A percentile compares a stretch with the other conserved stretches of the same genome.
These are phyloP conservation scores for Megalonaias nervosa DNA, from an alignment of 1,140 invertebrate species.

Conservation along the genomic window DNA sequence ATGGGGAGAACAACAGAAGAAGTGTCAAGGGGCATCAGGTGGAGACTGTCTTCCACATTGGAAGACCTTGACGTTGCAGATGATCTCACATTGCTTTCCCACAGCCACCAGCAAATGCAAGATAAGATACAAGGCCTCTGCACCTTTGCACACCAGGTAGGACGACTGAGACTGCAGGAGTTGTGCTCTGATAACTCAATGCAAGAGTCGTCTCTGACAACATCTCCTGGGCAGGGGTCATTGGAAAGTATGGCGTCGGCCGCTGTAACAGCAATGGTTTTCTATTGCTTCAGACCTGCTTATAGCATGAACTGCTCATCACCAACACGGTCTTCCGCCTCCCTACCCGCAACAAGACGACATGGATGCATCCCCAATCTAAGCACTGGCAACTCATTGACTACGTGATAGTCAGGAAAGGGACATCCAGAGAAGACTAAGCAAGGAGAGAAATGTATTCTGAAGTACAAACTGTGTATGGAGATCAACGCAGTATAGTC, in stretches of 20 bases:
- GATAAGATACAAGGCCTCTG: too few species aligned
- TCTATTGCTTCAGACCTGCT: constrained; percentile 22
- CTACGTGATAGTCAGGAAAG: too few species aligned
- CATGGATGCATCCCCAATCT: too few species aligned
- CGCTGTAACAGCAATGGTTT: constrained; percentile 7
- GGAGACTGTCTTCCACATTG: constrained; percentile 19
- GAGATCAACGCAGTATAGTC: neutral
- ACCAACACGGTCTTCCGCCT: constrained; percentile 2
- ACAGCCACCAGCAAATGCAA: too few species aligned
- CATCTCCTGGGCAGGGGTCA: neutral
- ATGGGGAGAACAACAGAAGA: constrained; percentile 34
- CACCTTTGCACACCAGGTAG: too few species aligned
- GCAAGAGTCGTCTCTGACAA: constrained; percentile 28
- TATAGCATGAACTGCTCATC: neutral
- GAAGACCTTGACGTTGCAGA: constrained; percentile 42
- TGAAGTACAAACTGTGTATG: neutral
- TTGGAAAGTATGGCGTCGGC: neutral
- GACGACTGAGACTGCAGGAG: too few species aligned
- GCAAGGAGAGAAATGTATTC: neutral
- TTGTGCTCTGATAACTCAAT: too few species aligned
- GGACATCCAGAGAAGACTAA: neutral
- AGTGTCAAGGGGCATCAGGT: neutral
- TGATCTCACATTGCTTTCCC: constrained; percentile 24
- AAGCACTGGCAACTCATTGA: too few species aligned
- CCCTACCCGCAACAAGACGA: too few species aligned